Base-by-base conservation (phyloP, 2,113 vertebrate genomes). In the Urocynchramus pylzowi region DNA sequence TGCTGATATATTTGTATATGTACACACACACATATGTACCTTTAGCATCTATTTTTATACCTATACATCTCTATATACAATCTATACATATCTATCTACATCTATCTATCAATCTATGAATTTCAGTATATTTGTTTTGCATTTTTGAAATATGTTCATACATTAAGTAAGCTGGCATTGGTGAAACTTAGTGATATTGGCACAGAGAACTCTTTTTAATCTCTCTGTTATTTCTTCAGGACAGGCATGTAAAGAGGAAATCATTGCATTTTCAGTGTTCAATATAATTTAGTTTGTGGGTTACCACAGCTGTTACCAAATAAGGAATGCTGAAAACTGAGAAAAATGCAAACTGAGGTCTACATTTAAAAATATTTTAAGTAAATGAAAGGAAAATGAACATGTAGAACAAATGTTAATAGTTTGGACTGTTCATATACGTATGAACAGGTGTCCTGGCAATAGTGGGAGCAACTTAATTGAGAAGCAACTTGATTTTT, bases 21-120 rank as follows among this genome's bases (percentile, higher is more conserved):
- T 20, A n/a, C 7, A 33, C 7, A 33, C 19, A n/a, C 2, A 23
- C 5, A 17, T 5, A 11, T 11, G 2, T 30, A 57, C 3, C 12
- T 35, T 15, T 41, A 35, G 2, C 7, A 56, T n/a, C 30, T 59
- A 2, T 61, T 64, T 57, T 44, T 44, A 14, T 42, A 37, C 6
- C 4, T 84, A 3, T n/a, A 20, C 11, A 21, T 42, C 3, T 77
- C 12, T 83, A 10, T 16, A 2, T 52, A 20, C 14, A 27, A 17
- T 27, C 13, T 53, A 33, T n/a, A 37, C 1, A 1, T 44, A 37
- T 44, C 27, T 21, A 31, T 35, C 10, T 44, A 30, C 10, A 37
- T 30, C 20, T 27, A n/a, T 52, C 16, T 30, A 35, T 65, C 22
- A 14, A 28, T 24, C 3, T 63, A 4, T 45, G 16, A 15, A 17